These are phyloP conservation scores for Portunus trituberculatus DNA, from an alignment of 1,140 invertebrate genomes.

Conservation along the genomic window DNA sequence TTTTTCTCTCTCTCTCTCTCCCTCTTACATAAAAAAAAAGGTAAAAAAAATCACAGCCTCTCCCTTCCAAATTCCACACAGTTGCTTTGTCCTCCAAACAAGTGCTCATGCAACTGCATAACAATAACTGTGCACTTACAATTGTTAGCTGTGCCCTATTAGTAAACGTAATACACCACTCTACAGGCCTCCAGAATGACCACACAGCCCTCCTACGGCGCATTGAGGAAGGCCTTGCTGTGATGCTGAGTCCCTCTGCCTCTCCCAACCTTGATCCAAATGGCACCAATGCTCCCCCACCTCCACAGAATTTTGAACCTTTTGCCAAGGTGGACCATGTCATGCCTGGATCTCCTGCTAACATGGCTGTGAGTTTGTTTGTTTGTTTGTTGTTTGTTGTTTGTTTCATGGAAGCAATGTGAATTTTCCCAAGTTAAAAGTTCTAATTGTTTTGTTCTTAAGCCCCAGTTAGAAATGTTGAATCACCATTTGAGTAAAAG, in stretches of 20 bases:
- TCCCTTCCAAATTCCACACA: too few species aligned
- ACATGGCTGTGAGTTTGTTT: constrained; percentile 47
- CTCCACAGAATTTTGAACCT: constrained; percentile 35
- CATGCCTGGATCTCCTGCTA: constrained; percentile 88
- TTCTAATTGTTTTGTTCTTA: not conserved
- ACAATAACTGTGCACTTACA: too few species aligned
- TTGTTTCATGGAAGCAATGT: too few species aligned
- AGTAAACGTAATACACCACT: not conserved
- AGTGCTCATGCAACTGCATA: too few species aligned
- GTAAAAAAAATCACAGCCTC: too few species aligned
- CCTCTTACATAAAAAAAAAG: too few species aligned
- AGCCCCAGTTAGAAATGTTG: not conserved
- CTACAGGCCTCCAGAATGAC: constrained; percentile 93
- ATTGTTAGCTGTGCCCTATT: too few species aligned
- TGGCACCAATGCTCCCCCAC: constrained; percentile 44
- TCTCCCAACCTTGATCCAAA: constrained; percentile 44
- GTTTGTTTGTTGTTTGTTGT: too few species aligned
- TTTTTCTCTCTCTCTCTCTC: too few species aligned
- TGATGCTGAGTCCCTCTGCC: constrained; percentile 81
- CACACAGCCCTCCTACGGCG: constrained; percentile 91
- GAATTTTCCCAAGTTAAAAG: not conserved
- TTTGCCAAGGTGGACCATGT: constrained; percentile 86
- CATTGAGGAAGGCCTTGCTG: constrained; percentile 89
- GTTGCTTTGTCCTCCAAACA: too few species aligned
- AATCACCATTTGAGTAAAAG: too few species aligned